phyloP scores from a whole-genome alignment of 92 coral and sea anemone genomes.

The Pocillopora grandis region DNA sequence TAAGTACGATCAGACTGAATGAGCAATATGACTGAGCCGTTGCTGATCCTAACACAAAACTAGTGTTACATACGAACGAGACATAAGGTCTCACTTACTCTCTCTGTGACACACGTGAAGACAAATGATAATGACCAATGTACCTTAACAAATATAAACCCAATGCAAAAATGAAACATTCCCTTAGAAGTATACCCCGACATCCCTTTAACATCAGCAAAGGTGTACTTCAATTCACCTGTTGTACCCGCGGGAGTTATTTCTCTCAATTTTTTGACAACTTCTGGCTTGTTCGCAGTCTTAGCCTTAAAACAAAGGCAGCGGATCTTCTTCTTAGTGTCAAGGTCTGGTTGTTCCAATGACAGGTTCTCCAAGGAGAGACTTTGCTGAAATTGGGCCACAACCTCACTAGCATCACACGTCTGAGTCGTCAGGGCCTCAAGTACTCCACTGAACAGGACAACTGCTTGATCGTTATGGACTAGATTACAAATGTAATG shows the following conservation, averaged over 20 bases:
- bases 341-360: slow-evolving; percentile 3
- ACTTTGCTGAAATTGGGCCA: background rate
- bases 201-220: background rate
- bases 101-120: too few species aligned
- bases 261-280: background rate
- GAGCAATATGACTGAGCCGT: too few species aligned
- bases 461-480: background rate
- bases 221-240: background rate
- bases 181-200: too few species aligned
- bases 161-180: too few species aligned
- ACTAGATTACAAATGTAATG: background rate
- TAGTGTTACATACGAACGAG: too few species aligned
- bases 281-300: background rate
- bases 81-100: too few species aligned
- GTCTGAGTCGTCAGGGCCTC: background rate
- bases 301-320: background rate
- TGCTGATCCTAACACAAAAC: too few species aligned
- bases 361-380: background rate
- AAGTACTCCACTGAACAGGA: background rate
- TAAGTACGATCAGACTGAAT: too few species aligned
- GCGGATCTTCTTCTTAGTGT: background rate
- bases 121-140: too few species aligned
- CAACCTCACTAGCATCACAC: background rate
- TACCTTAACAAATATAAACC: too few species aligned
- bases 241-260: slow-evolving; percentile 1